These are phyloP conservation scores for Panthera uncia DNA, from an alignment of 2,113 vertebrate genomes.

Conservation along the genomic window DNA sequence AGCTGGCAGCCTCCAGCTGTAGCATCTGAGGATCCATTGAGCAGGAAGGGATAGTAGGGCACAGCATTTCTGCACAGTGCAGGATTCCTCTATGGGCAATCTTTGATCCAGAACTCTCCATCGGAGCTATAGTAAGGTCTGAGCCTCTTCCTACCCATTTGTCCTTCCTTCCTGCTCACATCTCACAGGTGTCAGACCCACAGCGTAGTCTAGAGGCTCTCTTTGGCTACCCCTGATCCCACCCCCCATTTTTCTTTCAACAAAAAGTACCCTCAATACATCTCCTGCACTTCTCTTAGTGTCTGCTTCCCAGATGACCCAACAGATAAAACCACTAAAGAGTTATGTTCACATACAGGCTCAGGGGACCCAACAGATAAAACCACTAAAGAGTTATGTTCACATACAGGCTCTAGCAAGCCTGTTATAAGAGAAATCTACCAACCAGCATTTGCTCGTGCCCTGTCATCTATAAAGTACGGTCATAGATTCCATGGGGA, in stretches of 20 bases:
- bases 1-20: background rate
- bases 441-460: background rate
- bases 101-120: background rate
- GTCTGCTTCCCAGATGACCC: background rate
- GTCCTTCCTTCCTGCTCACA: background rate
- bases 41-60: background rate
- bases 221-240: background rate
- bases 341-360: background rate
- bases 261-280: background rate
- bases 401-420: background rate
- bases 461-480: background rate
- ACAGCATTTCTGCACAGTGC: background rate
- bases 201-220: background rate
- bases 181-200: background rate
- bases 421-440: background rate
- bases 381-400: background rate
- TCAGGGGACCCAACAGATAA: background rate
- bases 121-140: background rate
- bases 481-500: background rate
- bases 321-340: background rate
- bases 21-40: fast-evolving
- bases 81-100: background rate
- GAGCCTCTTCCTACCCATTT: background rate
- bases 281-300: background rate
- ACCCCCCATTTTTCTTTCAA: background rate